Evolutionary conservation across 2,888 invertebrate species (phyloP), one percentile per base, ranked within the genome.

Genomic region (Syrista parreyssii): DNA sequence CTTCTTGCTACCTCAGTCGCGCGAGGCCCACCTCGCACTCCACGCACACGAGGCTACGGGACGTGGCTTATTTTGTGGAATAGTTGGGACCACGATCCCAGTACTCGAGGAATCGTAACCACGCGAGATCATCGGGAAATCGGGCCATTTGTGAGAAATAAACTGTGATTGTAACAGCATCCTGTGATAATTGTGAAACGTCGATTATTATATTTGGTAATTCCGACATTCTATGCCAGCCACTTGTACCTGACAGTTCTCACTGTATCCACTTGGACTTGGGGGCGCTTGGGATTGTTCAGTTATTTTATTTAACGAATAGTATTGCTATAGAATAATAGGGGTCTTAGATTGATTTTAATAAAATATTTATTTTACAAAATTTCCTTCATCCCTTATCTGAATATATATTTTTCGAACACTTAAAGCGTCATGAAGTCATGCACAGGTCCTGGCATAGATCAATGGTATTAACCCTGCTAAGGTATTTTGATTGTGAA

Each of bases 1-100:
- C 86, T 82, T 73, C 79, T 76, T 73, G 73, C 74, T 73, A 84
- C 86, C 85, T 90, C 89, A 90, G 90, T 90, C 89, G 87, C 82
- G 86, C 86, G 87, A 87, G 86, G 86, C 89, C 88, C 85, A 85
- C 84, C 83, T 81, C 83, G 80, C 81, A 81, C 80, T 76, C 72
- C 55, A 36, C 55, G 40, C 75, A 55, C n/a, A 75, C 75, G 32
- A 30, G 55, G 31, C 23, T 31, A 23, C 55, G 55, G 23, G 23
- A 55, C 55, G 55, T 55, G 55, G 23, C 0, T 23, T 55, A 55
- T 55, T 55, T 23, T 23, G 23, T 55, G 23, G 55, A 55, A 55
- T 55, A 55, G 55, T 9, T 55, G 55, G 55, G 55, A 55, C 23
- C 23, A 55, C 23, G 55, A 55, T 55, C 23, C 55, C 55, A 55